Base-by-base conservation (phyloP, 2,888 invertebrate genomes). In the Dolichomitus sp. region DNA sequence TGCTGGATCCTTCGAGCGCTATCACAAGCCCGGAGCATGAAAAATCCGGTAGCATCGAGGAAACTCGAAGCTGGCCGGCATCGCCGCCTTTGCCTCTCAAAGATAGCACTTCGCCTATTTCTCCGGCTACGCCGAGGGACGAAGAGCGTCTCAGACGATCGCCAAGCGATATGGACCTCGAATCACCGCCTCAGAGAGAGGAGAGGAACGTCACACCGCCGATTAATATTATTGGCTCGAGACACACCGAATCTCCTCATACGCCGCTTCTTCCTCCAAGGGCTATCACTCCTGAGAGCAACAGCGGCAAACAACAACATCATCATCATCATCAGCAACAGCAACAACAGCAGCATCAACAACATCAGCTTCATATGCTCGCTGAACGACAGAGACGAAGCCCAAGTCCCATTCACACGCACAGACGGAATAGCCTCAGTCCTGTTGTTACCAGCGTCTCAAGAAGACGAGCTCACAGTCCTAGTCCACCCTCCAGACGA, bases 241-340 rank as follows among this genome's bases (percentile, higher is more conserved):
- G 91, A 65, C 91, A 91, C 63, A 91, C 94, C 4, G 95, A 95
- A 68, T 97, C 97, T 0, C 97, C 97, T 0, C 97, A 97, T 92
- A 97, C 97, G 3, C 97, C 97, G 0, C 94, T 95, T 0, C 94
- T 94, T 68, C 96, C 96, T 0, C 96, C 95, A 79, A 90, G 94
- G 80, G 92, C 90, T 0, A 74, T 87, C 0, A 93, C 92, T 0
- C 92, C 93, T 7, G 83, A 83, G 17, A 77, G 65, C 50, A 83
- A 30, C 2, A 17, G 57, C 61, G 63, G 69, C 0, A 83, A 83
- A 37, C 77, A 74, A 30, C 73, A 72, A 1, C 72, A 66, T 0
- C 81, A 76, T 11, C 75, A 69, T 17, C 80, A 75, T 11, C 81
- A 66, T 7, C 79, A 69, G 7, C 78, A 68, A 0, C 68, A 63